Evolutionary conservation across 2,888 invertebrate species (phyloP).

Genomic region (Pachymerium ferrugineum): DNA sequence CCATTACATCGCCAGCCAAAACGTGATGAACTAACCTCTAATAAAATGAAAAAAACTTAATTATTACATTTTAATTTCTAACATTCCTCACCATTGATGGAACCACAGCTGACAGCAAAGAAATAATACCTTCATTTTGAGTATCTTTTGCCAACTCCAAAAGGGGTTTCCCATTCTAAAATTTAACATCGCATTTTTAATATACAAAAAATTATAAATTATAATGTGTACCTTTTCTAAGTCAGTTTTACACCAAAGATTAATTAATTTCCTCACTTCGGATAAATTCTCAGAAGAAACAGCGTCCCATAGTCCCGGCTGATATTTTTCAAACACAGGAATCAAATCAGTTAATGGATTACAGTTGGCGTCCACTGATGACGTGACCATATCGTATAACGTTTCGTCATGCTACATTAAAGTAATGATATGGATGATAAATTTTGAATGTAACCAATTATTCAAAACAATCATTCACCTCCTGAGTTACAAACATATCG

Average conservation of each 20-base stretch:
- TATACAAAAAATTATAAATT: not conserved
- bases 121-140: conserved; percentile 37
- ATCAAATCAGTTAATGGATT: conserved; percentile 23
- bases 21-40: conserved; percentile 36
- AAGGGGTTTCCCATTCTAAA: conserved; percentile 33
- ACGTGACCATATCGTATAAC: not conserved
- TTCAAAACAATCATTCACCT: not conserved
- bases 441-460: too few relatives aligned
- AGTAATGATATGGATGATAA: too few relatives aligned
- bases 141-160: conserved; percentile 35
- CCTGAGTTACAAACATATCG: conserved; percentile 33
- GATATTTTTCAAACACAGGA: conserved; percentile 4
- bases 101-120: conserved; percentile 36
- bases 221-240: conserved; percentile 5
- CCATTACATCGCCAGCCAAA: conserved; percentile 36
- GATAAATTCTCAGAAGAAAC: conserved; percentile 34
- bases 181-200: not conserved
- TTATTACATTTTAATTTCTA: not conserved
- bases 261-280: conserved; percentile 28
- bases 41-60: not conserved
- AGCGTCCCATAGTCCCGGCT: conserved; percentile 38
- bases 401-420: conserved; percentile 15
- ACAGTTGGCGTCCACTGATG: not conserved
- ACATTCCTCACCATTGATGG: conserved; percentile 37
- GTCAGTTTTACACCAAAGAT: conserved; percentile 33